Base-by-base conservation (phyloP, 1,140 invertebrate genomes). In the Trichonephila clavipes region DNA sequence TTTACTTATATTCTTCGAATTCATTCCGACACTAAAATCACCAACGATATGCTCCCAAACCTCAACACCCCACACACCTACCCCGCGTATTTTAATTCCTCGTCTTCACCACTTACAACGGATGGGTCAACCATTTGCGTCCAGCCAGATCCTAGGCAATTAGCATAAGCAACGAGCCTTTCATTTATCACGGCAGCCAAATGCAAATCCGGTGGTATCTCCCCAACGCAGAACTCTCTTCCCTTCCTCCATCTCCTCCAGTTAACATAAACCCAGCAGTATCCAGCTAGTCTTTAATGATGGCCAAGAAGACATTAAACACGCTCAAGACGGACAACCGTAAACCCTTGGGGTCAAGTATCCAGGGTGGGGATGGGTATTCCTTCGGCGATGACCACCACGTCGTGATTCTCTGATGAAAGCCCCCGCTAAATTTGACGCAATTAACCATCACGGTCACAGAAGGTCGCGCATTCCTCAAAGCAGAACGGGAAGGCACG, bases 351-450 rank as follows among this genome's bases (percentile, higher is more conserved):
- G 28, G 85, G 85, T 87, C 85, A 87, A 87, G 24, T 62, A 62
- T 64, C 28, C 59, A 61, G 58, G 58, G 61, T 28, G 51, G 85
- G 58, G 51, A 62, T 59, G 59, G 51, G 19, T 10, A 59, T 62
- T 34, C 85, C 85, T 61, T 28, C n/a, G 34, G 59, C 24, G 59
- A 34, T 69, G n/a, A 24, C 64, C 40, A 69, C 34, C 64, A 14
- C 88, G 14, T 61, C 24, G 85, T 62, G 64, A 89, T 61, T 64
- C 34, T 24, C 51, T 21, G 82, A 44, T 89, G 88, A 72, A 89
- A 89, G 62, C 66, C 62, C 88, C 88, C 44, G 88, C 66, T 89
- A 89, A 89, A 89, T 89, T 89, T 72, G 66, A 61, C 64, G 88
- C 88, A 89, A 89, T 89, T 89, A 89, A 64, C 88, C 62, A 72